Conservation (phyloP, 92 coral and sea anemone species). For the Paramuricea clavata region DNA sequence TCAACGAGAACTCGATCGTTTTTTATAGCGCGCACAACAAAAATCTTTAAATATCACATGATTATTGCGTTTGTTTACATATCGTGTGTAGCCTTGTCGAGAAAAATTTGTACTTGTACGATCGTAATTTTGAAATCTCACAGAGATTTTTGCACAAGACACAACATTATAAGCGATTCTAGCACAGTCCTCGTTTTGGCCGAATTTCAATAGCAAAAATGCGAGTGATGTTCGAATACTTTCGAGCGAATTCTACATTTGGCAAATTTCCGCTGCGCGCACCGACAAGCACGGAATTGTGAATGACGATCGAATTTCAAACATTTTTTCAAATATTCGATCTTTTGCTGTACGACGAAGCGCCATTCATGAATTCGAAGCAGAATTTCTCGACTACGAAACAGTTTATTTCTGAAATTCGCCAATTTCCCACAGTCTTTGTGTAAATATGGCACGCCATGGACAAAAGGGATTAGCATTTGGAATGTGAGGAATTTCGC, state of each 20-base stretch:
- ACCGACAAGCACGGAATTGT: neutral
- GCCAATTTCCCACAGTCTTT: neutral
- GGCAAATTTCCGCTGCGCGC: neutral
- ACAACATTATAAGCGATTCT: neutral
- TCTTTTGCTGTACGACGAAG: neutral
- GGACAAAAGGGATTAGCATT: slow-evolving; percentile 5
- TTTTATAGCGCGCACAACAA: neutral
- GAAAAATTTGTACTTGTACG: neutral
- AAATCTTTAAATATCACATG: neutral
- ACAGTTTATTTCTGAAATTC: neutral
- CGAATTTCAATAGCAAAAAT: slow-evolving; percentile 1
- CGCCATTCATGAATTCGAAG: neutral
- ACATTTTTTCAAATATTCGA: neutral
- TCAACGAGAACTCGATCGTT: neutral
- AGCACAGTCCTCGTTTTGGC: neutral
- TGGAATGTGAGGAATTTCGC: neutral
- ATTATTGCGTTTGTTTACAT: slow-evolving; percentile 7
- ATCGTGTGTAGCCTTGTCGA: slow-evolving; percentile 7
- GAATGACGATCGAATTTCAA: neutral
- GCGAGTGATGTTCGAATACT: neutral
- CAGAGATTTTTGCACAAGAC: neutral
- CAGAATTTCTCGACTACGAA: neutral
- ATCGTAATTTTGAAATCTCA: neutral
- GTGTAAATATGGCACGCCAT: neutral
- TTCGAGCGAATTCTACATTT: neutral